A percentile compares a stretch with the other conserved stretches of the same genome.
Conservation (phyloP, 2,113 vertebrate genomes). For the Heliornis fulica region DNA sequence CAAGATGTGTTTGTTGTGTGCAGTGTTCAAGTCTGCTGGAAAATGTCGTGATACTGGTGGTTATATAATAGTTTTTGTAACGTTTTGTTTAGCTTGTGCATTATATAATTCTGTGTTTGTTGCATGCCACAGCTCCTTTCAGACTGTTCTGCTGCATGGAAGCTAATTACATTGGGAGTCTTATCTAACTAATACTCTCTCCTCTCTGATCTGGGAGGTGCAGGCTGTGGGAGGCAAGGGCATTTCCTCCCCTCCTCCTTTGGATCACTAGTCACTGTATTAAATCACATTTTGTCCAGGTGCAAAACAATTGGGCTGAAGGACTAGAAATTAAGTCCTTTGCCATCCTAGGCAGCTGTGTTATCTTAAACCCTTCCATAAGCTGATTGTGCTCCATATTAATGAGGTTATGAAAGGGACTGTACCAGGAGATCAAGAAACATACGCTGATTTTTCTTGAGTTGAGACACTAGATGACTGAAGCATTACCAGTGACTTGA, state of each 20-base stretch:
- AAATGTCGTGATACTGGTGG: not conserved
- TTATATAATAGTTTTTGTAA: not conserved
- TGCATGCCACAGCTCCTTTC: not conserved
- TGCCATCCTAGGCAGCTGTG: not conserved
- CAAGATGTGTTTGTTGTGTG: not conserved
- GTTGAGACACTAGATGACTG: not conserved
- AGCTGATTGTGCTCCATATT: not conserved
- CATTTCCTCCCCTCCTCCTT: not conserved
- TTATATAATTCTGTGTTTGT: slow-evolving; percentile 6
- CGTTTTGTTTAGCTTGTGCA: not conserved
- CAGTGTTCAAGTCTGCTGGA: not conserved
- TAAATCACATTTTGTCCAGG: not conserved
- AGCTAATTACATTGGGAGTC: not conserved
- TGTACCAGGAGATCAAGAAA: not conserved
- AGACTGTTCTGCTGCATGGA: not conserved
- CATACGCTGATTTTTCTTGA: not conserved
- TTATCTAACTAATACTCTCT: not conserved
- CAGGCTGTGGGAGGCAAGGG: not conserved
- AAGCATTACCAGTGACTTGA: not conserved
- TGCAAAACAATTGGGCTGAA: not conserved
- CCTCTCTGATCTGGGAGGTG: not conserved
- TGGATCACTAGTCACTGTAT: not conserved
- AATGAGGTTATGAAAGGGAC: not conserved
- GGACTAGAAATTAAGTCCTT: not conserved
- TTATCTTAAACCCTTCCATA: not conserved